Base-by-base conservation (phyloP, 2,113 vertebrate species). In the Neomonachus schauinslandi region DNA sequence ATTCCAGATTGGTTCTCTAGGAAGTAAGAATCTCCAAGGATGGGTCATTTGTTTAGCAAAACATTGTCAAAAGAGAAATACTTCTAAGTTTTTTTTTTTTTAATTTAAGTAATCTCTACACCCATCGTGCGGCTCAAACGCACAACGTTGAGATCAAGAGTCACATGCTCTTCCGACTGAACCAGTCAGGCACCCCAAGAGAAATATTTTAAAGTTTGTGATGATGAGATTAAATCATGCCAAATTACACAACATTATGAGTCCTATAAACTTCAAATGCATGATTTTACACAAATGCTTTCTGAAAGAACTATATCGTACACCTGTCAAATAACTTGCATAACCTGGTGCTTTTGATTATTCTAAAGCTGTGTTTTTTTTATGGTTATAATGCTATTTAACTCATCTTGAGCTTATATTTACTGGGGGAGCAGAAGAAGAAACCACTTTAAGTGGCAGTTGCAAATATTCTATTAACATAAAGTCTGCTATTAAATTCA, bases 381-480 rank as follows among this genome's bases (percentile, higher is more conserved):
- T 63, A 81, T 4, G 13, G 15, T 77, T 84, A 51, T 82, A 26
- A 57, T 83, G 59, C 53, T 67, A 83, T 94, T 90, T 91, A 89
- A 80, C 57, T 85, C 53, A 74, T 51, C 3, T n/a, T 95, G 80
- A 93, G 96, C 39, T 95, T 96, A 86, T 84, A 18, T 59, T 96
- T 94, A 97, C 71, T 96, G 90, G 18, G 57, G 76, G 63, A 96
- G 69, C 91, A 97, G 61, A 95, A 97, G 88, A 96, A 98, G 51
- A 95, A 97, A 92, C 53, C 67, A 94, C 82, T 91, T 97, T 96
- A 61, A 98, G 53, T 67, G 77, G 96, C 89, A 15, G 33, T 98
- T 97, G 95, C 59, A 97, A 98, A 96, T 97, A 77, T 71, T 51
- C 84, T 94, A 61, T 39, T 95, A 97, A 97, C 39, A 81, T 88